Percentiles rank a stretch among this genome's conserved stretches.
phyloP scores from a whole-genome alignment of 23 tunicate genomes.

The Diplosoma virens region DNA sequence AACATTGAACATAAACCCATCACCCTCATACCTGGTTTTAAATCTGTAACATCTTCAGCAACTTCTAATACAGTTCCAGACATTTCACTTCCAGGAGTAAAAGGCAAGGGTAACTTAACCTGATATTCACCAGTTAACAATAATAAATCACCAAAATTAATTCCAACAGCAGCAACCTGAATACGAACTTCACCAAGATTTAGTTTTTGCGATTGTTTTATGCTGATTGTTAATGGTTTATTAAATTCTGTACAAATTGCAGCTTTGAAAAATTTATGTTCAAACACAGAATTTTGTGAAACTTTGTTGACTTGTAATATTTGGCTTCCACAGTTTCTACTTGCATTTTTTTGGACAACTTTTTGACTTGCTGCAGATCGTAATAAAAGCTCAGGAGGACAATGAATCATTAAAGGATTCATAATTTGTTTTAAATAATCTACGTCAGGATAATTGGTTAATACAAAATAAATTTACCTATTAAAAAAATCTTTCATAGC shows the following conservation, averaged over 20 bases:
- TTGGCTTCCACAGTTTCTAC: neutral
- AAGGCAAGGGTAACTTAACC: conserved; percentile 81
- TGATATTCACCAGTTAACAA: conserved; percentile 72
- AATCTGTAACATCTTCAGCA: conserved; percentile 64
- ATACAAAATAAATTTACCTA: too few relatives aligned
- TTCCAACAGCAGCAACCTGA: conserved; percentile 77
- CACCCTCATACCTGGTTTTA: conserved; percentile 76
- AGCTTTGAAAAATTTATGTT: conserved; percentile 60
- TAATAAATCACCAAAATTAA: conserved; percentile 80
- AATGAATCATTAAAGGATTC: conserved; percentile 25
- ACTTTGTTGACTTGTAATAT: neutral
- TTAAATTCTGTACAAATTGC: conserved; percentile 73
- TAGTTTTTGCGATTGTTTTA: conserved; percentile 34
- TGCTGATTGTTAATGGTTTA: conserved; percentile 51
- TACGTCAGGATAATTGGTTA: too few relatives aligned
- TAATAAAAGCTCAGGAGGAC: conserved; percentile 67
- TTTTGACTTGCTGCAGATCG: conserved; percentile 39
- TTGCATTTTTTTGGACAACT: neutral
- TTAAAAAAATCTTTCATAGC: too few relatives aligned
- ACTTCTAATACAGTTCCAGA: conserved; percentile 87
- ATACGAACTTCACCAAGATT: conserved; percentile 52
- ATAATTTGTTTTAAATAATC: neutral
- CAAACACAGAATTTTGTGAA: neutral
- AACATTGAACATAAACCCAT: conserved; percentile 34
- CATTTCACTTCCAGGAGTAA: conserved; percentile 81